Conservation (phyloP, 2,113 vertebrate species). For the Xenopus laevis region DNA sequence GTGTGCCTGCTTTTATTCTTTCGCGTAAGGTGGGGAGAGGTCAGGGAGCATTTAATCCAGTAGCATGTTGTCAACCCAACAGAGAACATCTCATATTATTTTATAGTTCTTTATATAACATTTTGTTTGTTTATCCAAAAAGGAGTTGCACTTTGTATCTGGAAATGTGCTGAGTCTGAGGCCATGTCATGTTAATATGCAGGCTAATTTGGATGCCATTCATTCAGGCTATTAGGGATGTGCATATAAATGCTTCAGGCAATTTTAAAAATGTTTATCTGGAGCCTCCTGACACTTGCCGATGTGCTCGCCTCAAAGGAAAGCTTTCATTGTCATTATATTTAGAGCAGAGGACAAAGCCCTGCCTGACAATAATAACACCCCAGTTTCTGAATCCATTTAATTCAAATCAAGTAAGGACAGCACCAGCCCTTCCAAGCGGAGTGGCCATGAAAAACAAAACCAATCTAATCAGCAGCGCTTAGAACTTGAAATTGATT, state of each 20-base stretch:
- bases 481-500: neutral
- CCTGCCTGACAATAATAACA: neutral
- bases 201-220: conserved; percentile 33
- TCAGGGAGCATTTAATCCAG: too few relatives aligned
- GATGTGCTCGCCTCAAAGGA: neutral
- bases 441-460: neutral
- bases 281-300: conserved; percentile 11
- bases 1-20: too few relatives aligned
- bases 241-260: conserved; percentile 8
- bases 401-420: too few relatives aligned
- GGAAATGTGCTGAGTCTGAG: neutral
- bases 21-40: too few relatives aligned
- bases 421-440: neutral
- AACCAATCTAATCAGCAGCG: neutral
- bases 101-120: too few relatives aligned
- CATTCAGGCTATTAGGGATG: conserved; percentile 30
- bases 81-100: too few relatives aligned
- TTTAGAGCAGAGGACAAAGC: neutral
- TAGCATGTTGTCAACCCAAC: too few relatives aligned
- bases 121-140: too few relatives aligned
- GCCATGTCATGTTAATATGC: conserved; percentile 9
- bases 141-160: too few relatives aligned
- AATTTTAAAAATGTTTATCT: conserved; percentile 31
- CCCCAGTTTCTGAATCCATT: too few relatives aligned
- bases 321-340: neutral